A percentile compares a stretch with the other conserved stretches of the same genome.
These are phyloP conservation scores for Mungos mungo DNA, from an alignment of 2,113 vertebrate genomes.

Conservation along the genomic window DNA sequence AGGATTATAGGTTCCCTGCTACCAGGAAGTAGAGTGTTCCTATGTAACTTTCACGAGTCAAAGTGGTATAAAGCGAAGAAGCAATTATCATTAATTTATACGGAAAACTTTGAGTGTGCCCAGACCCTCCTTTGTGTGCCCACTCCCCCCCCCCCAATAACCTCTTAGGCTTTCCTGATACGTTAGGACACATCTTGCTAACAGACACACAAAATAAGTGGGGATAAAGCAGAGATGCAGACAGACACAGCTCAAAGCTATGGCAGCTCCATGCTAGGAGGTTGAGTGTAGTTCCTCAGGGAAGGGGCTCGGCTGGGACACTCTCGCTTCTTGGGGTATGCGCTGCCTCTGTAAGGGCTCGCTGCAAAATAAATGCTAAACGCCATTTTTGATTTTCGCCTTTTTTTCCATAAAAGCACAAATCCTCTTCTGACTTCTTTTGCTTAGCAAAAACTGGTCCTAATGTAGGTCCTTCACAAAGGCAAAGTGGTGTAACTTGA, in stretches of 20 bases:
- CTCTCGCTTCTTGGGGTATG: neutral
- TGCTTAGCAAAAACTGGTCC: neutral
- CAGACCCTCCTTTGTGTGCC: neutral
- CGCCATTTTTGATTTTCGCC: neutral
- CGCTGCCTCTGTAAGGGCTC: neutral
- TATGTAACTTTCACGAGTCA: neutral
- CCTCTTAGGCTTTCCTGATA: neutral
- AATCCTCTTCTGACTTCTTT: neutral
- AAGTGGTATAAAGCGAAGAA: neutral
- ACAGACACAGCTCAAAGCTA: neutral
- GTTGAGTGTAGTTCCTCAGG: neutral
- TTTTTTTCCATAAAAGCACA: neutral
- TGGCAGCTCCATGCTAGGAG: neutral
- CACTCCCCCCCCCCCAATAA: neutral
- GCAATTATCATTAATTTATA: neutral
- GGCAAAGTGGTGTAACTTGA: neutral
- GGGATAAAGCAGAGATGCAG: neutral
- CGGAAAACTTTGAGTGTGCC: neutral
- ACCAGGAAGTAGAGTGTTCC: neutral
- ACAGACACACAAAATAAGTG: neutral
- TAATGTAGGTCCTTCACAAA: neutral
- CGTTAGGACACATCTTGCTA: neutral
- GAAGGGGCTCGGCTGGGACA: neutral
- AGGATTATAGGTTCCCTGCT: neutral
- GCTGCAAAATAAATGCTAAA: neutral